These are phyloP conservation scores for Salminus brasiliensis DNA, from an alignment of 2,113 vertebrate genomes.

Conservation along the genomic window DNA sequence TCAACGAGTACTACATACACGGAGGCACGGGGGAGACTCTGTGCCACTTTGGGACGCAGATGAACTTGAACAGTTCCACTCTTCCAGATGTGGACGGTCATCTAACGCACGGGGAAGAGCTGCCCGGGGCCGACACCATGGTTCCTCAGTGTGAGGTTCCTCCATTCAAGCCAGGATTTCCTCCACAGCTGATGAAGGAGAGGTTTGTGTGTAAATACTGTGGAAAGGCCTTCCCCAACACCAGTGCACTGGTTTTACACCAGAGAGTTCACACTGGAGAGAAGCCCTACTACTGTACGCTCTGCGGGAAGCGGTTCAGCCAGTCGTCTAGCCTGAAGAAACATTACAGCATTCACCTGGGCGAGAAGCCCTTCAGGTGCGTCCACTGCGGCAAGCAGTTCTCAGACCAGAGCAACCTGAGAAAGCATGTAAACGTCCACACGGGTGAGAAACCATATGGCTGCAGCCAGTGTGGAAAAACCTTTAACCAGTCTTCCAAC, in stretches of 20 bases:
- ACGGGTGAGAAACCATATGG: constrained; percentile 55
- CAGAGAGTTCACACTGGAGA: constrained; percentile 58
- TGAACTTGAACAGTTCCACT: constrained; percentile 6
- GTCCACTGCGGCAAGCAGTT: constrained; percentile 57
- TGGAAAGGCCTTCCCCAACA: constrained; percentile 50
- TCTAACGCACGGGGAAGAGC: constrained; percentile 11
- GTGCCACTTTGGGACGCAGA: constrained; percentile 30
- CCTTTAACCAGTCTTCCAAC: constrained; percentile 59
- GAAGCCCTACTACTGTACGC: constrained; percentile 53
- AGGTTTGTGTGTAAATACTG: constrained; percentile 56
- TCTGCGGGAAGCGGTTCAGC: constrained; percentile 58
- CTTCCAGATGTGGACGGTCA: constrained; percentile 27
- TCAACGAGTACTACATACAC: constrained; percentile 42
- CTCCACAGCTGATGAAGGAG: constrained; percentile 24
- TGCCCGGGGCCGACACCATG: neutral
- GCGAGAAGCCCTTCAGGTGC: constrained; percentile 60
- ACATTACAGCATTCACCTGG: constrained; percentile 59
- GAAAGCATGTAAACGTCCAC: constrained; percentile 56
- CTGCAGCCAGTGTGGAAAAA: constrained; percentile 56
- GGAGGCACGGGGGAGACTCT: constrained; percentile 16
- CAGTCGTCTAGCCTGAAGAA: constrained; percentile 58
- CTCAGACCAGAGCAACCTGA: constrained; percentile 55
- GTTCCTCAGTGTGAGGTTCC: neutral
- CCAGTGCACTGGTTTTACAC: constrained; percentile 53
- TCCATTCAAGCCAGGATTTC: neutral